These are phyloP conservation scores for Aplysina aerophoba DNA, from an alignment of 37 sponge, comb jelly and placozoan genomes.

Conservation along the genomic window DNA sequence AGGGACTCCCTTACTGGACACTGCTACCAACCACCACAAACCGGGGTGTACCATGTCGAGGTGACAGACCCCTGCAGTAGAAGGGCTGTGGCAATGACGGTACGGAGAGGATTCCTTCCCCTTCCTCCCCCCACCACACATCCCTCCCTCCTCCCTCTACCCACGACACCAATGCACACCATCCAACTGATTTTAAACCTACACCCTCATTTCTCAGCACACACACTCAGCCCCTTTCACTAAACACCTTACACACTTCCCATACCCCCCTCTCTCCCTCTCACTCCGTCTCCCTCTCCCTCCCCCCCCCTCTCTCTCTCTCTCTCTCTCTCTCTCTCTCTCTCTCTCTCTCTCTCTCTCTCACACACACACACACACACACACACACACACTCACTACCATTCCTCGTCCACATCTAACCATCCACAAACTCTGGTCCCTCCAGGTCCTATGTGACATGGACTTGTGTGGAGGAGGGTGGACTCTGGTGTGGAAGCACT, in stretches of 20 bases:
- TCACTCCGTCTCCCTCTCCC: too few species aligned
- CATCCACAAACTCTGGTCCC: neutral
- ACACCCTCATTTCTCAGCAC: too few species aligned
- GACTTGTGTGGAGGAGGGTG: constrained; percentile 42
- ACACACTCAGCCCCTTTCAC: too few species aligned
- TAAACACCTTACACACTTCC: too few species aligned
- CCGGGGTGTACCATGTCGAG: neutral
- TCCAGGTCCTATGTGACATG: constrained; percentile 35
- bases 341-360: too few species aligned
- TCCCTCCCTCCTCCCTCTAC: too few species aligned
- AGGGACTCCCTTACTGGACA: neutral
- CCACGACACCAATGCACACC: too few species aligned
- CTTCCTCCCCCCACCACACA: too few species aligned
- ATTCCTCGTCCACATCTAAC: neutral
- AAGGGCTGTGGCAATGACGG: neutral
- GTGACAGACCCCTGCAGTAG: neutral
- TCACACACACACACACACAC: neutral
- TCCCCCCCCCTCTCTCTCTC: too few species aligned
- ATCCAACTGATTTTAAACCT: too few species aligned
- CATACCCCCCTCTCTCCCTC: too few species aligned
- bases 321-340: too few species aligned
- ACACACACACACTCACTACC: neutral
- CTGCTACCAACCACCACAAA: constrained; percentile 25
- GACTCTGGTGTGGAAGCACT: constrained; percentile 44
- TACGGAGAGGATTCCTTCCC: neutral